Base-by-base conservation (phyloP, 1,140 invertebrate species). In the Coelopa frigida region DNA sequence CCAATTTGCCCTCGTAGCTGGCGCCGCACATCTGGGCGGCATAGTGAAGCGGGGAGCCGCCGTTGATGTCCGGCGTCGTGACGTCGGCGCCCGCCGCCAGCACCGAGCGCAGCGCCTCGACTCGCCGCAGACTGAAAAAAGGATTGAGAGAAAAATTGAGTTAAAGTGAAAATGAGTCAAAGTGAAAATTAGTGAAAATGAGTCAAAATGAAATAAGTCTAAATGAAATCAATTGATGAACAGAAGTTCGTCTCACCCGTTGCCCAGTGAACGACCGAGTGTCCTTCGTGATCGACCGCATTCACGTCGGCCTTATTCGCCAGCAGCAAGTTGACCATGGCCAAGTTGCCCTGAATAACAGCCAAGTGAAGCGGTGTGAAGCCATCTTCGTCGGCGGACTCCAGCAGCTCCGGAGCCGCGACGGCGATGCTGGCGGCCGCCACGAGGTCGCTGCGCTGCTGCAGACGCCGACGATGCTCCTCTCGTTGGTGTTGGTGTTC, bases 181-280 rank as follows among this genome's bases (percentile, higher is more conserved):
- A n/a, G n/a, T n/a, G n/a, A n/a, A n/a, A n/a, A n/a, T n/a, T n/a
- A n/a, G n/a, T n/a, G n/a, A n/a, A n/a, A n/a, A n/a, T n/a, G n/a
- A n/a, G n/a, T n/a, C n/a, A n/a, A n/a, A n/a, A n/a, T n/a, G n/a
- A n/a, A n/a, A n/a, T n/a, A n/a, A n/a, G n/a, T n/a, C n/a, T n/a
- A n/a, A n/a, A n/a, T n/a, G n/a, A n/a, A n/a, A n/a, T n/a, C n/a
- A n/a, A n/a, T n/a, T n/a, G n/a, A n/a, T n/a, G n/a, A n/a, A n/a
- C n/a, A n/a, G n/a, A n/a, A n/a, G n/a, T n/a, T n/a, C n/a, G n/a
- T n/a, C 66, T 76, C 70, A 94, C 94, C 93, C 53, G 91, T 94
- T 4, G 95, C 94, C 95, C 95, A 99, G 71, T 99, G 95, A 12
- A 96, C 83, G n/a, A 90, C 85, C 3, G 93, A 94, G 66, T 99